phyloP scores from a whole-genome alignment of 2,888 invertebrate genomes.

The Aphrophora alni region DNA sequence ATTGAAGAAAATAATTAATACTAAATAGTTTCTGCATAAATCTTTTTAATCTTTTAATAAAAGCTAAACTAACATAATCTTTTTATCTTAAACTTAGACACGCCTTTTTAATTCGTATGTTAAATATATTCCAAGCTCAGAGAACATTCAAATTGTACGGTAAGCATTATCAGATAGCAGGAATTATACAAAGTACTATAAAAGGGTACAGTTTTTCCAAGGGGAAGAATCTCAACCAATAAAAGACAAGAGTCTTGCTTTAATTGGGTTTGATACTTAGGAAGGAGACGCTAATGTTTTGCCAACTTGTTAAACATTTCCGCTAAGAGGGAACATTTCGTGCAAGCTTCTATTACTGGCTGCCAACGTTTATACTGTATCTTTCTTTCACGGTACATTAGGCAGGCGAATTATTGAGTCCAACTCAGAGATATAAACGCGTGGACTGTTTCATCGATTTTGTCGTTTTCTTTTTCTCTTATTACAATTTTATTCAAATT shows the following conservation, averaged over 20 bases:
- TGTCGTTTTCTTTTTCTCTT: too few relatives aligned
- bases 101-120: background rate
- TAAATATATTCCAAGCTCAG: background rate
- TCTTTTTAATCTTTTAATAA: too few relatives aligned
- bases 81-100: background rate
- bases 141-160: background rate
- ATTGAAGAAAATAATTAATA: too few relatives aligned
- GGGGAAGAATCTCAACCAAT: slow-evolving; percentile 1
- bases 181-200: background rate
- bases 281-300: background rate
- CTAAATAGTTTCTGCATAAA: too few relatives aligned
- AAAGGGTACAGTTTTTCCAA: background rate
- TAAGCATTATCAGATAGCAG: background rate
- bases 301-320: slow-evolving; percentile 3
- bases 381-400: too few relatives aligned
- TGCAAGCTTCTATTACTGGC: too few relatives aligned
- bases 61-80: too few relatives aligned
- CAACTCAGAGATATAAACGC: too few relatives aligned
- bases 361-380: too few relatives aligned
- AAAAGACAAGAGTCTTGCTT: slow-evolving; percentile 6
- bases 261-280: background rate
- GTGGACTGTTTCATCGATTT: too few relatives aligned
- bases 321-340: background rate
- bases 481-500: too few relatives aligned
- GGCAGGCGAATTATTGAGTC: too few relatives aligned